Percentiles rank a stretch among this genome's conserved stretches.
Conservation (phyloP, 2,113 vertebrate genomes). For the Pampusana beccarii region DNA sequence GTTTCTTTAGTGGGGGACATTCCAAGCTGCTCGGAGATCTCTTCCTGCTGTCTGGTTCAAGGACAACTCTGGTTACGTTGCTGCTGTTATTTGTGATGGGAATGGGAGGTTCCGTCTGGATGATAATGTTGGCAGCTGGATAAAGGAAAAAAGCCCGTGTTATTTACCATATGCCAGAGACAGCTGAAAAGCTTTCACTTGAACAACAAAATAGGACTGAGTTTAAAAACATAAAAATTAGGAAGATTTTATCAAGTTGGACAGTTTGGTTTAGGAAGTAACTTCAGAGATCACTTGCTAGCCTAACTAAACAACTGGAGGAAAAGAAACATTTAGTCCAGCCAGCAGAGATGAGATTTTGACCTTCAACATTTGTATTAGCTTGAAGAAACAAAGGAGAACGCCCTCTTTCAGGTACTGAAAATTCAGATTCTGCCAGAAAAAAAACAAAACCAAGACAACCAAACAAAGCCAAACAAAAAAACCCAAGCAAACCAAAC, state of each 20-base stretch:
- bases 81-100: constrained; percentile 79
- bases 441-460: too few species aligned
- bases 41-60: constrained; percentile 91
- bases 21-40: constrained; percentile 81
- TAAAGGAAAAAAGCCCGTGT: constrained; percentile 18
- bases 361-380: not conserved
- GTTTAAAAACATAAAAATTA: not conserved
- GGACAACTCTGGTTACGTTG: constrained; percentile 81
- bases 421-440: not conserved
- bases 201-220: not conserved
- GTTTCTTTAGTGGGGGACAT: constrained; percentile 86
- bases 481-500: too few species aligned
- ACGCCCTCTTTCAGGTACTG: not conserved
- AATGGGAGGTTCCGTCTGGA: constrained; percentile 88
- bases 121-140: constrained; percentile 93
- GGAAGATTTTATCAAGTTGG: not conserved
- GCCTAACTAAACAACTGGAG: not conserved
- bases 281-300: not conserved
- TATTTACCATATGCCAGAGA: not conserved
- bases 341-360: not conserved
- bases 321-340: not conserved
- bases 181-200: not conserved
- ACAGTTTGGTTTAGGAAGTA: not conserved
- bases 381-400: not conserved
- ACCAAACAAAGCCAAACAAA: too few species aligned